Conservation (phyloP, 1,140 invertebrate genomes). For the Drosophila bipectinata region DNA sequence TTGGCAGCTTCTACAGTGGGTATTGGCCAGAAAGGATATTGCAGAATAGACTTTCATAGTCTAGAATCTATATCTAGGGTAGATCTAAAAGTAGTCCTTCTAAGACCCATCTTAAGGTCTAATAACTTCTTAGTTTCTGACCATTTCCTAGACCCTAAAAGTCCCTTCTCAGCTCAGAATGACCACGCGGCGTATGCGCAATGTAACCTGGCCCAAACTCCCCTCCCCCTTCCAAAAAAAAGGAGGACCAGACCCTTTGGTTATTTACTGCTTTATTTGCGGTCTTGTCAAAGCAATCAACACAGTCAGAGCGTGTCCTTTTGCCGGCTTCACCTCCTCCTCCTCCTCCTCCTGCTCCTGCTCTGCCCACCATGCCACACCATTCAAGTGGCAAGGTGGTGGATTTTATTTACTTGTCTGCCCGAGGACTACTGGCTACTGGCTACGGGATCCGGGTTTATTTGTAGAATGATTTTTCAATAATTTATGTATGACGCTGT, state of each 20-base stretch:
- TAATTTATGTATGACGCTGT: constrained; percentile 79
- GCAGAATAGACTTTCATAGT: no score
- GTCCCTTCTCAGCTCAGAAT: not conserved
- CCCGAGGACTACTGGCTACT: constrained; percentile 13
- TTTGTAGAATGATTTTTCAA: constrained; percentile 83
- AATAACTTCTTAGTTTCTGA: no score
- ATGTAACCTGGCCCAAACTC: constrained; percentile 29
- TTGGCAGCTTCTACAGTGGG: constrained; percentile 4
- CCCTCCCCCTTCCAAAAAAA: not conserved
- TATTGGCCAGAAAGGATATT: not conserved
- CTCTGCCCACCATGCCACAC: constrained; percentile 5
- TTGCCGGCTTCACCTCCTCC: not conserved
- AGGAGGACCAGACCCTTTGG: constrained; percentile 33
- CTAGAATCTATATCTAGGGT: no score
- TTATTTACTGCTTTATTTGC: constrained; percentile 79
- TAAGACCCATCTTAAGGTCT: no score
- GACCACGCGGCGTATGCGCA: constrained; percentile 64
- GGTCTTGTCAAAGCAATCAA: constrained; percentile 80
- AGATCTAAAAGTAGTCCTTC: not conserved
- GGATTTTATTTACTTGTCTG: constrained; percentile 71
- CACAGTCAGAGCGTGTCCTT: constrained; percentile 57
- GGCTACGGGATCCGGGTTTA: constrained; percentile 51
- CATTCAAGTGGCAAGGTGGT: constrained; percentile 48
- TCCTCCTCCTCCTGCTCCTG: not conserved
- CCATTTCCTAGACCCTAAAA: no score